phyloP scores from a whole-genome alignment of 2,797 vertebrate species.

The Dermochelys coriacea region DNA sequence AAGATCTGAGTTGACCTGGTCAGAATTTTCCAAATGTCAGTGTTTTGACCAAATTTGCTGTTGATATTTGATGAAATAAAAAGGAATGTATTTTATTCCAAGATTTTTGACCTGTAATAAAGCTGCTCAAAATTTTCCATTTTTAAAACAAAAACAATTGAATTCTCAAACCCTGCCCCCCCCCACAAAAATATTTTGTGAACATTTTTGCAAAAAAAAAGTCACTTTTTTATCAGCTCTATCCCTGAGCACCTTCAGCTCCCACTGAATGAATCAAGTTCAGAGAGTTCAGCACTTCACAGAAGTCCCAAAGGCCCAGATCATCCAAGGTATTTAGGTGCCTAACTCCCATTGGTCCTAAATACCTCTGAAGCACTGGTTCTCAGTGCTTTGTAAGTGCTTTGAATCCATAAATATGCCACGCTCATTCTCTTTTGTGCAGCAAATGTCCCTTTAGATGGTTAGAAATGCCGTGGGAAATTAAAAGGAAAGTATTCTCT shows the following conservation, averaged over 20 bases:
- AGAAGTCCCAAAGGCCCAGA: not conserved
- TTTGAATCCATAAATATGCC: not conserved
- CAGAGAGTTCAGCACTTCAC: not conserved
- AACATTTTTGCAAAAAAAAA: not conserved
- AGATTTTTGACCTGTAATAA: not conserved
- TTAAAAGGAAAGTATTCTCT: conserved; percentile 37
- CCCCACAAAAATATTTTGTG: not conserved
- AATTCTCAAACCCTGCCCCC: not conserved
- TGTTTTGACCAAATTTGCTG: not conserved
- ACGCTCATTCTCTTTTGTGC: conserved; percentile 15
- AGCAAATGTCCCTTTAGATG: not conserved
- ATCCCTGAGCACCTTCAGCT: not conserved
- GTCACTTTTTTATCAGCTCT: not conserved
- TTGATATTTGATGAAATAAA: not conserved
- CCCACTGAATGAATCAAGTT: not conserved
- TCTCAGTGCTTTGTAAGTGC: not conserved
- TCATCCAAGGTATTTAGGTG: not conserved
- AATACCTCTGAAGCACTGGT: not conserved
- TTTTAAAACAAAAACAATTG: not conserved
- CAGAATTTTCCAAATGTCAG: not conserved
- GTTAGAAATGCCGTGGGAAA: conserved; percentile 35
- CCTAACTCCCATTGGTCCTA: not conserved
- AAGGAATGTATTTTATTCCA: not conserved
- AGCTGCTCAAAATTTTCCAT: not conserved
- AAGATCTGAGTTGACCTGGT: not conserved